Base-by-base conservation (phyloP, 2,888 invertebrate genomes). In the Hemithea aestivaria region DNA sequence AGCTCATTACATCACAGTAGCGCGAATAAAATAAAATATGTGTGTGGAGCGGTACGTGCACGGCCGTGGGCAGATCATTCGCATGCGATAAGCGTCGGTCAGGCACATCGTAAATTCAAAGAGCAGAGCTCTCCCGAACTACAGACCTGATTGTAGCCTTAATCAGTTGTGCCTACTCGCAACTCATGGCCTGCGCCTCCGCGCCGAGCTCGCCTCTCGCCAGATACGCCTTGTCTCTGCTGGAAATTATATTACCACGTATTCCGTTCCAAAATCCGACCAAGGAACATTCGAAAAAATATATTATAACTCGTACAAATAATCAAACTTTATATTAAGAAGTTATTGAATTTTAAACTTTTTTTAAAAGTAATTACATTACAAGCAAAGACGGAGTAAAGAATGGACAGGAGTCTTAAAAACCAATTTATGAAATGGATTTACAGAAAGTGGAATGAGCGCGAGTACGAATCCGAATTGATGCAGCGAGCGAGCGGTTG, bases 1-100 rank as follows among this genome's bases (percentile, higher is more conserved):
- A 83, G 85, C 84, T 87, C 87, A 87, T 87, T 85, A 85, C 87
- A 87, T 87, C 87, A 87, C 87, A 80, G 87, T 85, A 87, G 87
- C 84, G 85, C 82, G 85, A 87, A 85, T 85, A 84, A 85, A 87
- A 85, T 85, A 85, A 87, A 87, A 87, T 85, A 82, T 87, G 82
- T 84, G 83, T 76, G 81, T 71, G 73, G 81, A 76, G 83, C 74
- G 72, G 80, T 71, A 80, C 73, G 77, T 77, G 78, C 81, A 83
- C 84, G 80, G 84, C 84, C 80, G 79, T 77, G 77, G 84, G 82
- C 83, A 76, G 87, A 85, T 85, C 78, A 83, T 82, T 84, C 84
- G 85, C 82, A 82, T 82, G 83, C 84, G 87, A 85, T 87, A 87
- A 85, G 79, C 78, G 80, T 73, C 80, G 84, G 82, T 79, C 83